Evolutionary conservation across 2,113 vertebrate genomes (phyloP), one percentile per base, ranked within the genome.

Genomic region (Romanogobio albipinnatus): DNA sequence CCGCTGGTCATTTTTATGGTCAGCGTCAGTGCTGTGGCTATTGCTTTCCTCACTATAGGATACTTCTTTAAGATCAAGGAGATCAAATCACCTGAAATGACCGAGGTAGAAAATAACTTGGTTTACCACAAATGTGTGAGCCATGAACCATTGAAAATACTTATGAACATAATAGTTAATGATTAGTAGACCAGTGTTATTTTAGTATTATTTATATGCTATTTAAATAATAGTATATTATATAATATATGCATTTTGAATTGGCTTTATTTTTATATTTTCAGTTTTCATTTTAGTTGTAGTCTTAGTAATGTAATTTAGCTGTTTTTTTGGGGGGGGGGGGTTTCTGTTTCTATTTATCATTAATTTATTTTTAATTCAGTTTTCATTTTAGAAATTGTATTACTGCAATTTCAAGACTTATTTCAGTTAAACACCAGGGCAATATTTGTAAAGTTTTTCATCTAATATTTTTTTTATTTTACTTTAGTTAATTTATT

Each of bases 11-110:
- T 99, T 83, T 99, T 99, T 51, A 99, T 99, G 98, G 95, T 99
- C 96, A 99, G 97, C 0, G 97, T 99, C 45, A 99, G 98, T 2
- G 96, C 97, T 17, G 95, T 98, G 95, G 98, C 98, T 85, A 99
- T 99, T 45, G 97, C 97, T 86, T 99, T 99, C 90, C 96, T 99
- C 58, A 99, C 98, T 15, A 94, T 99, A 73, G 98, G 98, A 5
- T 99, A 99, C 84, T 99, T 99, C 95, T 99, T 99, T 91, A 99
- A 99, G 89, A 99, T 99, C 90, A 99, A 99, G 91, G 98, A 99
- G 93, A 99, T 99, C 89, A 99, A 98, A 89, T 98, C 98, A 71
- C 97, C 98, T 3, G 98, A 97, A 91, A 94, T 99, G 95, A 94
- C 96, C 1, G 98, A 99, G 97, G 98, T 99, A 93, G 1, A 36